phyloP scores from a whole-genome alignment of 2,797 vertebrate species.

The Enteromius unitaeniatus region DNA sequence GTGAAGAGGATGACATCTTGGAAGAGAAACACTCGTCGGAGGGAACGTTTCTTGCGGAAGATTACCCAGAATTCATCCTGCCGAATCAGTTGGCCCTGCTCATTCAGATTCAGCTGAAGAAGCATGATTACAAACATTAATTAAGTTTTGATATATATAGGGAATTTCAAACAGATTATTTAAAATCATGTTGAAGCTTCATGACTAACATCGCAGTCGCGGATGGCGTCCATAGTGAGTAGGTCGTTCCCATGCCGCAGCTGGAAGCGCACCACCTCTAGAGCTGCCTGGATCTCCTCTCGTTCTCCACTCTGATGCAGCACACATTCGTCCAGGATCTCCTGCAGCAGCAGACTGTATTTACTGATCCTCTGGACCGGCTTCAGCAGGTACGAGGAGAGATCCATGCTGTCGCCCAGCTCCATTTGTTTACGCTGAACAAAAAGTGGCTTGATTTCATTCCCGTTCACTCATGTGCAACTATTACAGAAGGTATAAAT shows the following conservation, averaged over 20 bases:
- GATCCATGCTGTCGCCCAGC: slow-evolving; percentile 82
- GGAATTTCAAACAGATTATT: neutral
- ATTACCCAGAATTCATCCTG: slow-evolving; percentile 81
- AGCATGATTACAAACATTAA: neutral
- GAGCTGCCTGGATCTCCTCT: slow-evolving; percentile 77
- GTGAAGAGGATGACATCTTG: slow-evolving; percentile 84
- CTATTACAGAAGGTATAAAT: too few relatives aligned
- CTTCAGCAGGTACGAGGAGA: slow-evolving; percentile 85
- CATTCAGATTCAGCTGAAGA: slow-evolving; percentile 82
- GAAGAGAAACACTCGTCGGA: slow-evolving; percentile 81
- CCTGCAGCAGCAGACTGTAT: slow-evolving; percentile 84
- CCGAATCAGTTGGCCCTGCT: slow-evolving; percentile 81
- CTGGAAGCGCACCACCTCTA: slow-evolving; percentile 82
- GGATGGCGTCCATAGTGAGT: slow-evolving; percentile 85
- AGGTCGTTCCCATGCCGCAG: slow-evolving; percentile 84
- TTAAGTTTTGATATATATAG: too few relatives aligned
- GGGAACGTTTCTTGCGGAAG: slow-evolving; percentile 79
- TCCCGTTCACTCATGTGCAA: neutral
- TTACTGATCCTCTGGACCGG: slow-evolving; percentile 87
- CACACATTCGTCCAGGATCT: slow-evolving; percentile 79
- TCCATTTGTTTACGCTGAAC: slow-evolving; percentile 79
- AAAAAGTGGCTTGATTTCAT: neutral
- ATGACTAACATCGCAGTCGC: slow-evolving; percentile 80
- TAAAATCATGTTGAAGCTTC: neutral
- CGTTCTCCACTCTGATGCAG: slow-evolving; percentile 66